Conservation (phyloP, 2,797 vertebrate species). For the Hypotaenidia okinawae region DNA sequence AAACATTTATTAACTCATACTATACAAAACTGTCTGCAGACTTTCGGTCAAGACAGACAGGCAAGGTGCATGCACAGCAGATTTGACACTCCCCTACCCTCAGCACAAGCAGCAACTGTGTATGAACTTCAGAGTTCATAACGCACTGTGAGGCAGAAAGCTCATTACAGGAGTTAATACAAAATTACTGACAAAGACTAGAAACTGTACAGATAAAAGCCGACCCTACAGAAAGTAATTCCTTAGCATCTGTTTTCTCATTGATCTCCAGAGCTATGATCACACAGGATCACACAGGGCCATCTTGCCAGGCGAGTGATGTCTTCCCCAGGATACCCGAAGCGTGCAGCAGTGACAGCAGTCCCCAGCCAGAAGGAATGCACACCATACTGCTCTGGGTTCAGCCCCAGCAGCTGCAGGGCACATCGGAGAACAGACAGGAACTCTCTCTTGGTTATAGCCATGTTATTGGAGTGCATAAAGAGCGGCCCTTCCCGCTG, state of each 20-base stretch:
- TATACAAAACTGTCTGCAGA: neutral
- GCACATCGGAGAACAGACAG: neutral
- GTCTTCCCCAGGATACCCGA: accelerated
- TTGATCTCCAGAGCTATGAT: neutral
- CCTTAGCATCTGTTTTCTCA: neutral
- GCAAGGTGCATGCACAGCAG: neutral
- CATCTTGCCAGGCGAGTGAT: slow-evolving; percentile 29
- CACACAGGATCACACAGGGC: neutral
- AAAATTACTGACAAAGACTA: neutral
- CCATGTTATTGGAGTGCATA: accelerated
- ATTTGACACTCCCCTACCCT: neutral
- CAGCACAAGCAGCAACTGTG: neutral
- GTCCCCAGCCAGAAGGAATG: slow-evolving; percentile 60
- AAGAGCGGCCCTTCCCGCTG: neutral
- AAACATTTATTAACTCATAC: slow-evolving; percentile 8
- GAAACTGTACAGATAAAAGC: neutral
- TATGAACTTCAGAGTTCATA: neutral
- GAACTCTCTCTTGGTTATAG: neutral
- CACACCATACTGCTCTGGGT: neutral
- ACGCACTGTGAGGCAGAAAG: neutral
- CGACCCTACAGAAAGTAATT: neutral
- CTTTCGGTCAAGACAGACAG: neutral
- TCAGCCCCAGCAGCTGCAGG: slow-evolving; percentile 3
- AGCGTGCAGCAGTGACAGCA: neutral
- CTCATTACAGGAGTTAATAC: neutral